Base-by-base conservation (phyloP, 2,888 invertebrate species). In the Petrophora chlorosata region DNA sequence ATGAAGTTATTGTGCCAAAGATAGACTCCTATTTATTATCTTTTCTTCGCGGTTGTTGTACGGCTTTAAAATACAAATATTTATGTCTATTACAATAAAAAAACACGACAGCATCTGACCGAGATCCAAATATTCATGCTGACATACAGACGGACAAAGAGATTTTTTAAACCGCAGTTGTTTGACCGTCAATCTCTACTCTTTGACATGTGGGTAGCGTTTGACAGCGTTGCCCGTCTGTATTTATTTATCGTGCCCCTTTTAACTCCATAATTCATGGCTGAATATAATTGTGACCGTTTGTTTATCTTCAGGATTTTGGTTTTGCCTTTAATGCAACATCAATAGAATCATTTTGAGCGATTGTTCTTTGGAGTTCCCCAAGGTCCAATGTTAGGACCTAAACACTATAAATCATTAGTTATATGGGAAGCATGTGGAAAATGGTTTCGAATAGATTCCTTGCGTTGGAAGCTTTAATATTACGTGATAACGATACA, bases 61-160 rank as follows among this genome's bases (percentile, higher is more conserved):
- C 25, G 44, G n/a, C n/a, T n/a, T n/a, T 48, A 61, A 40, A 47
- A 29, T 46, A 43, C 23, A 22, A 38, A 43, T 48, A 34, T 48
- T 33, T 34, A 29, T 50, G 53, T 48, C 28, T 34, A 46, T 43
- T 41, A 52, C 41, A 34, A 15, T 45, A 48, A 59, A 57, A 61
- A 36, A 45, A 50, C 8, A 54, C 56, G 64, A 47, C 65, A 63
- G 67, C 67, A 59, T 59, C 67, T 72, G 78, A 75, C 76, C 75
- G 77, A 73, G 63, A 67, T 80, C 65, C 63, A 67, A 70, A 79
- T 74, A 69, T 59, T 78, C 70, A 77, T 56, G 41, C 56, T 36
- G 63, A 65, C 60, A 47, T 36, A 56, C 65, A 58, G 66, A 57
- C 67, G 56, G 66, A 76, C 72, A 74, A 73, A 68, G 65, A 70